Percentiles rank a stretch among this genome's conserved stretches.
Conservation (phyloP, 2,797 vertebrate species). For the Caiman crocodilus region DNA sequence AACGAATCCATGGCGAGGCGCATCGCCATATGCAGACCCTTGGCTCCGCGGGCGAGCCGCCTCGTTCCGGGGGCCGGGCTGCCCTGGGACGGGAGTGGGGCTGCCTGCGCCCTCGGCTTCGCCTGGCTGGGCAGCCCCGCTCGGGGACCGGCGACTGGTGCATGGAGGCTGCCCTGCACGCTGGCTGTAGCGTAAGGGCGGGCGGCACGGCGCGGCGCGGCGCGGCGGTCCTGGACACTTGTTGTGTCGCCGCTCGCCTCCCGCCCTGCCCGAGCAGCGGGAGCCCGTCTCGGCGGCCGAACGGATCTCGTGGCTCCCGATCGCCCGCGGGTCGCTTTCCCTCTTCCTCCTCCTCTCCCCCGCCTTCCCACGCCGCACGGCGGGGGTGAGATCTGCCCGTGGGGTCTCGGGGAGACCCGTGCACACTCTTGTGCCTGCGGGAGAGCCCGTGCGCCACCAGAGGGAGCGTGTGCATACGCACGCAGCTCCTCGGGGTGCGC, state of each 20-base stretch:
- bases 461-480: too few relatives aligned
- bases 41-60: background rate
- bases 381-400: too few relatives aligned
- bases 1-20: background rate
- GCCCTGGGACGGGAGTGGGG: background rate
- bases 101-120: background rate
- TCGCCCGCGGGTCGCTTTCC: background rate
- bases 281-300: background rate
- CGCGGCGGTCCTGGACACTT: background rate
- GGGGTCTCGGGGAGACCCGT: too few relatives aligned
- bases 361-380: background rate
- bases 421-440: background rate
- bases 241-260: background rate
- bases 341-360: background rate
- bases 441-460: background rate
- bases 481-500: too few relatives aligned
- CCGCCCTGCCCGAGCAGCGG: background rate
- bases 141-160: background rate
- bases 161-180: too few relatives aligned
- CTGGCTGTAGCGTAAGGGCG: background rate
- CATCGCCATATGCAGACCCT: background rate
- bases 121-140: background rate
- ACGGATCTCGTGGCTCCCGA: too few relatives aligned
- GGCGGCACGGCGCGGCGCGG: background rate
- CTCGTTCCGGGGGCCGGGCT: background rate